Conservation (phyloP, 2,888 invertebrate genomes). For the Lochmaea crataegi region DNA sequence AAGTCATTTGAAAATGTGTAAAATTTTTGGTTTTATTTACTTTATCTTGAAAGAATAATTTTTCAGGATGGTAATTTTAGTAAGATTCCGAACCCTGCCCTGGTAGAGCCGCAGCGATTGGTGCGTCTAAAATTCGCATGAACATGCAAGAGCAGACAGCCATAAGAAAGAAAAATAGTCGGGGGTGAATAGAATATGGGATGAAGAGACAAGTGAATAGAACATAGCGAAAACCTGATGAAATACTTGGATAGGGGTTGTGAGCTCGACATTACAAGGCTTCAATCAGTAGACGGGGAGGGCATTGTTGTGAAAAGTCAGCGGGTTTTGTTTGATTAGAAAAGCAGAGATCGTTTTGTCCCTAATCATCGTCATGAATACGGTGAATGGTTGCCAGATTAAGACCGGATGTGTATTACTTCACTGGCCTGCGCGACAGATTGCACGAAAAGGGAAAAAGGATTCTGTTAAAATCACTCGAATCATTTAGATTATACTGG, state of each 20-base stretch:
- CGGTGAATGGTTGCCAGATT: slow-evolving; percentile 50
- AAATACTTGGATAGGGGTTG: slow-evolving; percentile 53
- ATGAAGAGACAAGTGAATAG: slow-evolving; percentile 50
- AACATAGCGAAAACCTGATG: slow-evolving; percentile 49
- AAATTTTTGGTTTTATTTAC: too few relatives aligned
- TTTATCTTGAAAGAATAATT: too few relatives aligned
- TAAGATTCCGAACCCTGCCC: background rate
- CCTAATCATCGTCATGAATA: slow-evolving; percentile 62
- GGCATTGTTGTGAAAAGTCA: slow-evolving; percentile 64
- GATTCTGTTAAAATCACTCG: slow-evolving; percentile 29
- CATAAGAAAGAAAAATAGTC: slow-evolving; percentile 48
- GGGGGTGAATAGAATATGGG: slow-evolving; percentile 48
- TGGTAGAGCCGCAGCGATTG: slow-evolving; percentile 2
- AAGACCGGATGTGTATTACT: slow-evolving; percentile 37
- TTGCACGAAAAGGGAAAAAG: slow-evolving; percentile 39
- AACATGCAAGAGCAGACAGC: slow-evolving; percentile 28
- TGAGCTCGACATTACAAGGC: slow-evolving; percentile 61
- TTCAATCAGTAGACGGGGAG: slow-evolving; percentile 60
- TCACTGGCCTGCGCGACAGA: slow-evolving; percentile 38
- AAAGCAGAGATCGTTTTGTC: slow-evolving; percentile 62
- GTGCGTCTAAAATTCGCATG: slow-evolving; percentile 46
- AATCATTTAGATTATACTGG: background rate
- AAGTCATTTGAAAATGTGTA: too few relatives aligned
- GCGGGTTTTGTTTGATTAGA: slow-evolving; percentile 65
- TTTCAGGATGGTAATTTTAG: background rate